Base-by-base conservation (phyloP, 1,140 invertebrate genomes). In the Streblospio benedicti region DNA sequence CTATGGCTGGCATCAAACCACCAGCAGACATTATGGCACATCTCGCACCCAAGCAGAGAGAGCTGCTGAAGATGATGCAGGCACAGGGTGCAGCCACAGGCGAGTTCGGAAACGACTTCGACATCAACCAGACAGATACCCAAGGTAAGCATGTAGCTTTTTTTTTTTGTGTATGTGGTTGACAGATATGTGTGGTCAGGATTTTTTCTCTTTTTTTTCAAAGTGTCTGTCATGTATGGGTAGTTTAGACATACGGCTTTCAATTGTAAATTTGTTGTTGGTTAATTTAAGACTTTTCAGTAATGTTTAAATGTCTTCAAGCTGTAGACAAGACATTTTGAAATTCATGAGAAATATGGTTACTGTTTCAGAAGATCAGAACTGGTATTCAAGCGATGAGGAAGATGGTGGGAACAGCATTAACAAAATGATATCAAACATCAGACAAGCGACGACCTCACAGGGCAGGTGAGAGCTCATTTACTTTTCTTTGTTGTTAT, bases 21-120 rank as follows among this genome's bases (percentile, higher is more conserved):
- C 45, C 59, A 16, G 57, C 57, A 18, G 64, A 77, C 16, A 71
- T 81, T 25, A 81, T 80, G 0, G 64, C 75, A 16, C 81, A 85
- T 64, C 71, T 87, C 43, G 84, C 86, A 0, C 84, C 84, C 52
- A 85, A 82, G 58, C 85, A 87, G 60, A 79, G 83, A 54, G 85
- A 88, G 66, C 71, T 88, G 16, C 85, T 85, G 57, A 73, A 84
- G 67, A 74, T 86, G 54, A 86, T 88, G 62, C 84, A 85, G 57
- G 84, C 85, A 62, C 85, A 87, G 64, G 76, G 83, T 57, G 79
- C 82, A 47, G 79, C 79, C 35, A 9, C 35, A 9, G 35, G 9
- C 9, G 9, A 31, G 50, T 25, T 30, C 18, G 31, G 50, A 18
- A 31, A 31, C n/a, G 50, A 12, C 4, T 28, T 31, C 25, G 25